phyloP scores from a whole-genome alignment of 2,888 invertebrate species.

The Polymixis flavicincta region DNA sequence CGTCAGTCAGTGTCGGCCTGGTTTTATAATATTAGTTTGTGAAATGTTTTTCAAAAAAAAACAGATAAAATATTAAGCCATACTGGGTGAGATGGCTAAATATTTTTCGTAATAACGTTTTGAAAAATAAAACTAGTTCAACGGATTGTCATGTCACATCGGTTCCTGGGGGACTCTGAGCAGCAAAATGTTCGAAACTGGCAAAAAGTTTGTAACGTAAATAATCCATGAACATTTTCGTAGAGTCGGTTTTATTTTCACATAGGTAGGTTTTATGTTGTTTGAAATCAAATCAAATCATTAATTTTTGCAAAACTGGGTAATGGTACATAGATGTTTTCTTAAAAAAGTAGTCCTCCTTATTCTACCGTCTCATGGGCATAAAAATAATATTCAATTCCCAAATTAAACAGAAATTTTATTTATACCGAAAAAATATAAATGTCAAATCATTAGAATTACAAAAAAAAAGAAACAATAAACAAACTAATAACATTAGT shows the following conservation, averaged over 20 bases:
- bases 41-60: not conserved
- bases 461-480: too few species aligned
- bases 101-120: constrained; percentile 47
- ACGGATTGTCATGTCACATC: constrained; percentile 49
- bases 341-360: too few species aligned
- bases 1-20: constrained; percentile 1
- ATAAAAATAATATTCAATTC: too few species aligned
- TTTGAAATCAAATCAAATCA: too few species aligned
- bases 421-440: too few species aligned
- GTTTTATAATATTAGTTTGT: constrained; percentile 36
- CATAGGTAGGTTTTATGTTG: not conserved
- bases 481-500: too few species aligned
- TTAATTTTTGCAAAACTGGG: too few species aligned
- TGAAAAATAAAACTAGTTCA: constrained; percentile 51
- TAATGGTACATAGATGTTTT: too few species aligned
- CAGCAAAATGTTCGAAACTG: constrained; percentile 43
- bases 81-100: constrained; percentile 2
- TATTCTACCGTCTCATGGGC: too few species aligned
- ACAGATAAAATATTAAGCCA: not conserved
- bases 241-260: constrained; percentile 19
- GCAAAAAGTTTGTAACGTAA: constrained; percentile 46
- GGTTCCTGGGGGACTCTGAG: constrained; percentile 47
- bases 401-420: too few species aligned
- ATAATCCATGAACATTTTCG: constrained; percentile 38
- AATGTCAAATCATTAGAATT: too few species aligned